Evolutionary conservation across 2,888 invertebrate genomes (phyloP), one percentile per base, ranked within the genome.

Genomic region (Crocallis elinguaria): DNA sequence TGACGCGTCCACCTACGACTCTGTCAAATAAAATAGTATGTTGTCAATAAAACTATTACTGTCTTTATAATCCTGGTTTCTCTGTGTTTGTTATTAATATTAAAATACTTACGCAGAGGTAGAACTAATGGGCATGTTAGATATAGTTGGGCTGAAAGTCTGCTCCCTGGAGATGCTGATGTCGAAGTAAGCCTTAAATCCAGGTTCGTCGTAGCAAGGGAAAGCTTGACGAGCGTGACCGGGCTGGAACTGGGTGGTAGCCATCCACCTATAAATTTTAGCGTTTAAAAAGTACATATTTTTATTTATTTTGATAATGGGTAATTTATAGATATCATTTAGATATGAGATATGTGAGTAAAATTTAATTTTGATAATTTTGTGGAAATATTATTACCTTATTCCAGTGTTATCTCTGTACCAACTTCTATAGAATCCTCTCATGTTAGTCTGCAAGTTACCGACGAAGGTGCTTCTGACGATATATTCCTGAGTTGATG

Each of bases 151-250:
- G 7, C 86, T 91, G 75, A 92, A 93, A 46, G 81, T 80, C 0
- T 62, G 49, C 12, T 93, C 92, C 63, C 94, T 92, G 3, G 92
- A 90, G 41, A 97, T 93, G 44, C 93, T 94, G 16, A 98, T 92
- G 5, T 92, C 92, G 62, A 97, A 97, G 3, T 86, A 93, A 0
- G 97, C 95, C 76, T 97, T 97, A 73, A 95, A 95, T 11, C 93
- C 92, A 1, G 97, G 97, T 64, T 97, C 97, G 71, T 98, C 98
- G 71, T 96, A 96, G 77, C 97, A 97, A 4, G 97, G 97, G 75
- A 97, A 97, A 0, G 96, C 97, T 69, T 94, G 92, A 30, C 96
- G 93, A 0, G 96, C 96, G 69, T 95, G 94, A 0, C 94, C 94
- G 0, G 96, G 94, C 57, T 97, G 95, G 73, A 97, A 96, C 71